These are phyloP conservation scores for Speoplatyrhinus poulsoni DNA, from an alignment of 2,113 vertebrate species.

Conservation along the genomic window DNA sequence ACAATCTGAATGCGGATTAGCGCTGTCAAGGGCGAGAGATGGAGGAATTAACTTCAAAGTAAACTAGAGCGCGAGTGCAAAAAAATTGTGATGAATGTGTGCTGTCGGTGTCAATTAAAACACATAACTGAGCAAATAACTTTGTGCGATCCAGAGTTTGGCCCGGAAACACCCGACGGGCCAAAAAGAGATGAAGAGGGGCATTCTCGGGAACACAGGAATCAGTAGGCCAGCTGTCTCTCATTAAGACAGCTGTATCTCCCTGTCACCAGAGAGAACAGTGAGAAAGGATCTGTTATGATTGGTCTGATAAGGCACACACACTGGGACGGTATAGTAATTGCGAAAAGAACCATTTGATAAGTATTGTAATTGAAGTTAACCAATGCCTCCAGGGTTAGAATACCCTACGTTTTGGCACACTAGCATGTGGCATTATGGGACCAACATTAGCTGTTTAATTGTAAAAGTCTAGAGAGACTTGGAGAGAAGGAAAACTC, in stretches of 20 bases:
- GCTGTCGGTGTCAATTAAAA: constrained; percentile 47
- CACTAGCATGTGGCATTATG: not conserved
- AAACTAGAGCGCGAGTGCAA: constrained; percentile 37
- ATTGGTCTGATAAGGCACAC: constrained; percentile 73
- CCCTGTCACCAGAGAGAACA: constrained; percentile 76
- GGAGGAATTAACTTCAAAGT: constrained; percentile 58
- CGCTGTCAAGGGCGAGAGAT: constrained; percentile 26
- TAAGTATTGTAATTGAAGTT: constrained; percentile 64
- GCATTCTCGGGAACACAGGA: constrained; percentile 54
- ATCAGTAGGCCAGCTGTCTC: constrained; percentile 75
- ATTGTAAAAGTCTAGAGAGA: not conserved
- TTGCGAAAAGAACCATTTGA: constrained; percentile 71
- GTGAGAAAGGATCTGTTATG: constrained; percentile 76
- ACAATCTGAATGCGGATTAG: constrained; percentile 65
- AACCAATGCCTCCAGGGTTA: constrained; percentile 49
- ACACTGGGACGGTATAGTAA: constrained; percentile 69
- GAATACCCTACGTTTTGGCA: constrained; percentile 13
- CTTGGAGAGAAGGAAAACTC: not conserved
- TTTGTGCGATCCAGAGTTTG: constrained; percentile 66
- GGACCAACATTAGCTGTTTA: not conserved
- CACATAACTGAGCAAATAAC: constrained; percentile 53
- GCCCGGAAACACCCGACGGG: constrained; percentile 53
- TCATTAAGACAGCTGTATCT: constrained; percentile 79
- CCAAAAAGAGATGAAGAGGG: constrained; percentile 43
- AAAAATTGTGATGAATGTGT: constrained; percentile 60